Evolutionary conservation across 2,797 vertebrate genomes (phyloP).

Genomic region (Crocidura indochinensis): DNA sequence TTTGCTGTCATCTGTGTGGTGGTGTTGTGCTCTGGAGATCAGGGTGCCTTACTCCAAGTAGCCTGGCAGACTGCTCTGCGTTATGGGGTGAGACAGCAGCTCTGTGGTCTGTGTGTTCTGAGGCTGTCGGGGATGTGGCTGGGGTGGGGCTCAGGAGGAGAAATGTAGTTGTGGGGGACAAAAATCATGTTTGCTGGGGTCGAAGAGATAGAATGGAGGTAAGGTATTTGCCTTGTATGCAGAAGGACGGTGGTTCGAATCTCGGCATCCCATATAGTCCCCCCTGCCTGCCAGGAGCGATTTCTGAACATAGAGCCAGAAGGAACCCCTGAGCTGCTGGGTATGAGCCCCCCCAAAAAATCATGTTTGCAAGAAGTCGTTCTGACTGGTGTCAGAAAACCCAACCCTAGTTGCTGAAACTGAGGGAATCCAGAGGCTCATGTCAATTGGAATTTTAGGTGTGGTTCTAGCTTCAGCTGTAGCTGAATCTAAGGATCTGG

Average conservation of each 20-base stretch:
- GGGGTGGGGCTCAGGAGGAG: background rate
- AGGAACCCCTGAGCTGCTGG: no score
- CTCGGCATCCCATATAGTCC: no score
- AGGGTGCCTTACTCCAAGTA: no score
- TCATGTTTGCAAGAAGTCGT: background rate
- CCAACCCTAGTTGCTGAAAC: background rate
- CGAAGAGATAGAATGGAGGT: no score
- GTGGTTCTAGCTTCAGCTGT: background rate
- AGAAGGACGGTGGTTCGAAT: no score
- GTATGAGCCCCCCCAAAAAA: no score
- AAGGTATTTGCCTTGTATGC: no score
- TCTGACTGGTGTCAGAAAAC: background rate
- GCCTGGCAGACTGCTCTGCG: no score
- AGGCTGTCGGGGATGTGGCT: background rate
- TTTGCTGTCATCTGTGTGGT: no score
- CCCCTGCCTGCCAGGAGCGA: no score
- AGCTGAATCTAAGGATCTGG: background rate
- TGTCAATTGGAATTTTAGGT: background rate
- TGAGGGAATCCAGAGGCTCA: background rate
- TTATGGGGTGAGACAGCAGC: background rate
- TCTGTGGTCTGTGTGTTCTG: background rate
- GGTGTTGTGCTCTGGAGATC: no score
- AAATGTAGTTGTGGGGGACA: background rate
- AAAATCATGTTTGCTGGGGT: background rate
- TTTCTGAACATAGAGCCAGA: no score